These are phyloP conservation scores for Calameuta idolon DNA, from an alignment of 2,888 invertebrate species.

Conservation along the genomic window DNA sequence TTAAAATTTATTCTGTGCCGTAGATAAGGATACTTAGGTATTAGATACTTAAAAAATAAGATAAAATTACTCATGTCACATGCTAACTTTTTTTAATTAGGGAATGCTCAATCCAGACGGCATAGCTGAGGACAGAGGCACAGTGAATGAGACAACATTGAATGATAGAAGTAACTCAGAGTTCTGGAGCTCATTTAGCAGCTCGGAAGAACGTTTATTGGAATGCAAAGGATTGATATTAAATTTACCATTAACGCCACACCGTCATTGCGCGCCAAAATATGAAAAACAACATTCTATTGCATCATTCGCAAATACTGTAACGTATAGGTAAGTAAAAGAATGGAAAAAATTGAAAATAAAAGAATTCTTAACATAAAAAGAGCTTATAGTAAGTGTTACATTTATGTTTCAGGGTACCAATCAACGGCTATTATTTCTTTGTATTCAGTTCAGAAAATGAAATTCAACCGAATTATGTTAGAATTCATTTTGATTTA, in stretches of 20 bases:
- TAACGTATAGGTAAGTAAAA: constrained; percentile 74
- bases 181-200: constrained; percentile 85
- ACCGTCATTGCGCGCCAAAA: constrained; percentile 70
- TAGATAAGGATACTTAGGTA: too few species aligned
- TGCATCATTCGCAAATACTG: constrained; percentile 73
- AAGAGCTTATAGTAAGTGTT: too few species aligned
- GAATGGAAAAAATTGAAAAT: too few species aligned
- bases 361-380: too few species aligned
- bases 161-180: constrained; percentile 82
- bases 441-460: constrained; percentile 87
- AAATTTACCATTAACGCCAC: constrained; percentile 78
- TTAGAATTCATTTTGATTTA: constrained; percentile 77
- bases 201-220: constrained; percentile 81
- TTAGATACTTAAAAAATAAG: too few species aligned
- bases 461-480: constrained; percentile 79
- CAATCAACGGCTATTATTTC: constrained; percentile 83
- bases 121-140: constrained; percentile 74
- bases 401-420: constrained; percentile 70
- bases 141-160: constrained; percentile 74
- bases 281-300: constrained; percentile 64
- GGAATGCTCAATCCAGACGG: constrained; percentile 71
- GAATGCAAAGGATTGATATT: constrained; percentile 81
- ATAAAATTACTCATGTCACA: too few species aligned
- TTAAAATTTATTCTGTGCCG: too few species aligned
- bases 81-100: constrained; percentile 17